Percentiles rank a stretch among this genome's conserved stretches.
These are phyloP conservation scores for Lithophane ornitopus DNA, from an alignment of 2,888 invertebrate genomes.

Conservation along the genomic window DNA sequence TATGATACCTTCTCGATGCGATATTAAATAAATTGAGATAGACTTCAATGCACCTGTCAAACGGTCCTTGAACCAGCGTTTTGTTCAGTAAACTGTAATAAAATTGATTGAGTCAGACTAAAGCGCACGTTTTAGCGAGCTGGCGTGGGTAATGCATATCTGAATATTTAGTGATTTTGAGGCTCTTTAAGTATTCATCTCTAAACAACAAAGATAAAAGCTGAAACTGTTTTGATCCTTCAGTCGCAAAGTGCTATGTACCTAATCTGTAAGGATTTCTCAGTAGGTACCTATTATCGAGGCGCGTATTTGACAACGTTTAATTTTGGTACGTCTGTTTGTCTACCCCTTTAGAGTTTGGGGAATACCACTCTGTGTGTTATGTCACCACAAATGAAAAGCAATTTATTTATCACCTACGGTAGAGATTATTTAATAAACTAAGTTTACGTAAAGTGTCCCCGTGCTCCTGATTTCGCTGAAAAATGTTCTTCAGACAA, in stretches of 20 bases:
- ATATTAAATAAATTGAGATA: constrained; percentile 23
- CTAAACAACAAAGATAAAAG: not conserved
- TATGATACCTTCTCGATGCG: not conserved
- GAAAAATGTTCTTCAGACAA: too few species aligned
- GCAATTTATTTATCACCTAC: not conserved
- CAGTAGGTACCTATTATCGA: not conserved
- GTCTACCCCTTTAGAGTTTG: not conserved
- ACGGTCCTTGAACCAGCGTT: constrained; percentile 27
- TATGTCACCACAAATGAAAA: not conserved
- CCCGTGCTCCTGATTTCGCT: not conserved
- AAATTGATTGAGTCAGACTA: constrained; percentile 31
- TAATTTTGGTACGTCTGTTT: not conserved
- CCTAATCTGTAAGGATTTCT: not conserved
- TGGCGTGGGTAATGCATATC: constrained; percentile 44
- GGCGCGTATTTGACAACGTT: not conserved
- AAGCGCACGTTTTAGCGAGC: constrained; percentile 25
- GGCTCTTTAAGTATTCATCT: not conserved
- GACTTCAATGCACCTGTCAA: constrained; percentile 55
- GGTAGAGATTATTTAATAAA: not conserved
- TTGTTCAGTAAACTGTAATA: constrained; percentile 52
- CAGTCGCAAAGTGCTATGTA: too few species aligned
- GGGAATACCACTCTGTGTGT: not conserved
- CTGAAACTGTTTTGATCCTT: not conserved
- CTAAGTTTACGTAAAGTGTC: not conserved
- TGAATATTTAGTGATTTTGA: constrained; percentile 45